Evolutionary conservation across 1,140 invertebrate species (phyloP).

Genomic region (Rhyacophila brunnea): DNA sequence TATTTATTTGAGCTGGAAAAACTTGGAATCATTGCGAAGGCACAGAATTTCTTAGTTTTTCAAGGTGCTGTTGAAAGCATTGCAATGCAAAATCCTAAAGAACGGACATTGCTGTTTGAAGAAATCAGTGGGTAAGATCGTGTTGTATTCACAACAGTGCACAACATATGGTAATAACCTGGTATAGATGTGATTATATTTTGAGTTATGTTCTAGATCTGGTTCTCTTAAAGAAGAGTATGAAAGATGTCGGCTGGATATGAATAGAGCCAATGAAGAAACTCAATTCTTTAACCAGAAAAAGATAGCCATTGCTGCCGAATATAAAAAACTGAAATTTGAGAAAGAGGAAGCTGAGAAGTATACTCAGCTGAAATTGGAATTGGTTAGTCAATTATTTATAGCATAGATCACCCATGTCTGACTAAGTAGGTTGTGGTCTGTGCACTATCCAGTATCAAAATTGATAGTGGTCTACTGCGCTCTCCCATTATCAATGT

Average conservation of each 20-base stretch:
- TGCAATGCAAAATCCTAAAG: constrained; percentile 99
- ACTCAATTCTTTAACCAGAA: constrained; percentile 98
- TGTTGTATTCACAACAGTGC: not conserved
- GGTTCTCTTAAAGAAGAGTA: constrained; percentile 95
- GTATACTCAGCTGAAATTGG: constrained; percentile 91
- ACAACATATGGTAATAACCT: too few relatives aligned
- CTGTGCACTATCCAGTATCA: too few relatives aligned
- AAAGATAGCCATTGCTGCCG: constrained; percentile 97
- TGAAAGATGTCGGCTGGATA: constrained; percentile 87
- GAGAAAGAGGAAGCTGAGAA: constrained; percentile 99
- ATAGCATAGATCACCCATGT: too few relatives aligned
- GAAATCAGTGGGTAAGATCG: constrained; percentile 87
- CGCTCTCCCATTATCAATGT: too few relatives aligned
- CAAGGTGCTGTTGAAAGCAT: constrained; percentile 99
- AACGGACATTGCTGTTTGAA: constrained; percentile 95
- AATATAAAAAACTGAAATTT: constrained; percentile 95
- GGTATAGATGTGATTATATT: too few relatives aligned
- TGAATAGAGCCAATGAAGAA: constrained; percentile 96
- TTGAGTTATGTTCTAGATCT: constrained; percentile 64
- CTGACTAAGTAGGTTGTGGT: too few relatives aligned
- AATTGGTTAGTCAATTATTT: constrained; percentile 76
- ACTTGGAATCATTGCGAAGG: constrained; percentile 97
- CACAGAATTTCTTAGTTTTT: constrained; percentile 99
- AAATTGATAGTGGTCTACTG: too few relatives aligned
- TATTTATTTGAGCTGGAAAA: constrained; percentile 90